These are phyloP conservation scores for Seriola aureovittata DNA, from an alignment of 2,113 vertebrate genomes.

Conservation along the genomic window DNA sequence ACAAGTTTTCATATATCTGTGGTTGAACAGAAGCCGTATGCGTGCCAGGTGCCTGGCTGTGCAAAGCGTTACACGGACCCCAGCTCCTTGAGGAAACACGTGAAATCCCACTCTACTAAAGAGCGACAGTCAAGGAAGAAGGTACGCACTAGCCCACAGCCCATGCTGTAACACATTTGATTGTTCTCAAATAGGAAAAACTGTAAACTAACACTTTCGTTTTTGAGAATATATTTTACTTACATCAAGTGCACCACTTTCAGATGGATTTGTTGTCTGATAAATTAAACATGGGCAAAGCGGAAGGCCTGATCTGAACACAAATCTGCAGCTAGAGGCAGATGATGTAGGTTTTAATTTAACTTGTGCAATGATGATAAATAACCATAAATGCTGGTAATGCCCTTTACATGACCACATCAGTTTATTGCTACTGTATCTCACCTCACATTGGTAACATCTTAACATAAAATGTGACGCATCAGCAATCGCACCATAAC, in stretches of 20 bases:
- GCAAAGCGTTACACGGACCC: slow-evolving; percentile 97
- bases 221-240: neutral
- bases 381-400: neutral
- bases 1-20: slow-evolving; percentile 22
- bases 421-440: too few species aligned
- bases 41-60: slow-evolving; percentile 96
- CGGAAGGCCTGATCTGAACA: neutral
- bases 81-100: slow-evolving; percentile 96
- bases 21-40: slow-evolving; percentile 93
- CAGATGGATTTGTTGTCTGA: too few species aligned
- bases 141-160: slow-evolving; percentile 79
- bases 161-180: neutral
- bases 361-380: neutral
- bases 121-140: slow-evolving; percentile 95
- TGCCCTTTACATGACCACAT: too few species aligned
- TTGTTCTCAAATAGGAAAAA: too few species aligned
- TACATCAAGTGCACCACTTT: neutral
- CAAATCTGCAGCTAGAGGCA: neutral
- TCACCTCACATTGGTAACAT: too few species aligned
- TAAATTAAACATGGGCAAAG: too few species aligned
- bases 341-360: neutral
- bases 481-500: too few species aligned
- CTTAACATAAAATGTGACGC: too few species aligned
- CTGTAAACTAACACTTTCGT: neutral
- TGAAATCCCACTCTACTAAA: slow-evolving; percentile 95